A percentile compares a stretch with the other conserved stretches of the same genome.
Conservation (phyloP, 92 coral and sea anemone species). For the Heliopora coerulea region DNA sequence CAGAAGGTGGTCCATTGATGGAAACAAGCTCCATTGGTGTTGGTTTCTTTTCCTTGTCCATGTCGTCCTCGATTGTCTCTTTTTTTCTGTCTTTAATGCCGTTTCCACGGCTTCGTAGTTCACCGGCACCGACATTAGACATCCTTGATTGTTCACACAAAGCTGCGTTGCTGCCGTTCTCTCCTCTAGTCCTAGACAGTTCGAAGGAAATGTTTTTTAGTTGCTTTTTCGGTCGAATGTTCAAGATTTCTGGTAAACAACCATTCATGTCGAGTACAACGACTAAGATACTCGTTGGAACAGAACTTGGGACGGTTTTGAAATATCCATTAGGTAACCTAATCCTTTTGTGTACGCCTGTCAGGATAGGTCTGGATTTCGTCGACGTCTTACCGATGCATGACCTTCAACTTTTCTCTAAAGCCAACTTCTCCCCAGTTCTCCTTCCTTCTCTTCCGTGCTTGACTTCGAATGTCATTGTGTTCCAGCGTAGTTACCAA, state of each 20-base stretch:
- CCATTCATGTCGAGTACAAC: neutral
- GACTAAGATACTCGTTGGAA: too few relatives aligned
- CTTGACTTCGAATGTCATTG: too few relatives aligned
- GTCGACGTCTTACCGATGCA: too few relatives aligned
- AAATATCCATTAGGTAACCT: too few relatives aligned
- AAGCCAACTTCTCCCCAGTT: too few relatives aligned
- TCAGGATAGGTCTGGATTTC: too few relatives aligned
- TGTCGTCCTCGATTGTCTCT: neutral
- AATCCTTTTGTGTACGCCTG: too few relatives aligned
- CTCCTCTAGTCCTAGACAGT: neutral
- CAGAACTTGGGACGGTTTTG: too few relatives aligned
- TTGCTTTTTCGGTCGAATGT: neutral
- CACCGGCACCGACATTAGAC: neutral
- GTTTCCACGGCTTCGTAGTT: conserved; percentile 53
- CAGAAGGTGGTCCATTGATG: neutral
- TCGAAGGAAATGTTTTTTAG: conserved; percentile 21
- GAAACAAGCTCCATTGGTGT: neutral
- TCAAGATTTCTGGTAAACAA: conserved; percentile 9
- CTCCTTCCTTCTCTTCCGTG: too few relatives aligned
- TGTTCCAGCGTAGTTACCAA: too few relatives aligned
- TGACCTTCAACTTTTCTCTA: too few relatives aligned
- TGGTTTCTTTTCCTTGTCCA: neutral
- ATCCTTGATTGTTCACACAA: neutral
- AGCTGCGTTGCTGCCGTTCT: neutral
- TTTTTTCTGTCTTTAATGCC: conserved; percentile 24